These are phyloP conservation scores for Tachystola acroxantha DNA, from an alignment of 2,888 invertebrate species.

Conservation along the genomic window DNA sequence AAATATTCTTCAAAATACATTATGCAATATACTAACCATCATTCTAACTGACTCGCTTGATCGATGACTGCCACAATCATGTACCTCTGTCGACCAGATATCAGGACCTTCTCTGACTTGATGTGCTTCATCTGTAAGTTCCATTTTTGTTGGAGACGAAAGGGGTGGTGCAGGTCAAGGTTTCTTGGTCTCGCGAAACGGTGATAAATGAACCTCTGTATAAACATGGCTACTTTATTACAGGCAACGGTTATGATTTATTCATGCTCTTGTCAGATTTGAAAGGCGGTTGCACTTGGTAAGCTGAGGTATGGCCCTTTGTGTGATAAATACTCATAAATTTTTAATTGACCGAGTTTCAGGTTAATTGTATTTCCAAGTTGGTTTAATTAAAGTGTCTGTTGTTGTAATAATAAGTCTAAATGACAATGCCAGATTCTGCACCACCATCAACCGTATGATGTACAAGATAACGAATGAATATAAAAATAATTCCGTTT, in stretches of 20 bases:
- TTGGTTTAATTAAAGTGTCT: too few species aligned
- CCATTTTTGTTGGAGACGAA: conserved; percentile 8
- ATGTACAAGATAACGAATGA: too few species aligned
- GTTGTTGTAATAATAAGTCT: background rate
- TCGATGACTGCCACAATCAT: conserved; percentile 58
- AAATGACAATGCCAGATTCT: too few species aligned
- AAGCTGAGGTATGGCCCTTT: conserved; percentile 24
- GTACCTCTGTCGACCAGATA: conserved; percentile 39
- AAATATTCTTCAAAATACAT: conserved; percentile 58
- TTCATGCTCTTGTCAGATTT: conserved; percentile 68
- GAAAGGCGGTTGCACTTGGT: conserved; percentile 55
- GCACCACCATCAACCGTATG: too few species aligned
- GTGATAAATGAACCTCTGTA: conserved; percentile 69
- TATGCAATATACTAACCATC: conserved; percentile 55
- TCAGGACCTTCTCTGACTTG: conserved; percentile 20
- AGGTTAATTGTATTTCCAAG: too few species aligned
- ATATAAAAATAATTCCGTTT: too few species aligned
- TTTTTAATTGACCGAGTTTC: conserved; percentile 1
- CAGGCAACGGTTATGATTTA: conserved; percentile 70
- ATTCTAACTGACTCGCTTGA: conserved; percentile 51
- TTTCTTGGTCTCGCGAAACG: conserved; percentile 43
- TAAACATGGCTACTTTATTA: conserved; percentile 76
- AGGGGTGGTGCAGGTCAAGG: conserved; percentile 26
- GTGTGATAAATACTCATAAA: conserved; percentile 7
- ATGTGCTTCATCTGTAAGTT: conserved; percentile 8